These are phyloP conservation scores for Prionailurus bengalensis DNA, from an alignment of 2,113 vertebrate genomes.

Conservation along the genomic window DNA sequence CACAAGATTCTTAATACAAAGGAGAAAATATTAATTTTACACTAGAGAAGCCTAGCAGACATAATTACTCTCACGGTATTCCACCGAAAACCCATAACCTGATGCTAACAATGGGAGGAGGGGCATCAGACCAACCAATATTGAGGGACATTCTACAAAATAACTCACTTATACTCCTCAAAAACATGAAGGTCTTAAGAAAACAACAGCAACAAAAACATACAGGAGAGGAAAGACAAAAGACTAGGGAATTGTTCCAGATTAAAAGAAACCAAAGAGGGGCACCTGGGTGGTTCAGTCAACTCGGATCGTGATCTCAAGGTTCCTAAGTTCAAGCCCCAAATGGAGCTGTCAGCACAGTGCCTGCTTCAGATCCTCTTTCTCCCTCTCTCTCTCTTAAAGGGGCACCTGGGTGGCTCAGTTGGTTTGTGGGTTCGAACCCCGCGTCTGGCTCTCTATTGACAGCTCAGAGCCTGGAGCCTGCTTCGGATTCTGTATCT, in stretches of 20 bases:
- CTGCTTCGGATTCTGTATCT: not conserved
- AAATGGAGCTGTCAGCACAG: not conserved
- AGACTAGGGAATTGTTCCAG: not conserved
- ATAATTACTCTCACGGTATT: not conserved
- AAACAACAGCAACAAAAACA: not conserved
- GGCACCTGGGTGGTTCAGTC: not conserved
- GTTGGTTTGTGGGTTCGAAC: no score
- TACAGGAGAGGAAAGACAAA: not conserved
- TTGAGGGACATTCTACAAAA: not conserved
- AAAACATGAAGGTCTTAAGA: not conserved
- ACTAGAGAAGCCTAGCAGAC: not conserved
- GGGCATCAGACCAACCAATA: not conserved
- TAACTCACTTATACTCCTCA: not conserved
- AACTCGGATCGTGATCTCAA: not conserved
- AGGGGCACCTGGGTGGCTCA: no score
- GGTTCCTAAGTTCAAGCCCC: not conserved
- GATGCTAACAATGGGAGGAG: not conserved
- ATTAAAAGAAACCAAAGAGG: not conserved
- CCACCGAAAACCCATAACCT: not conserved
- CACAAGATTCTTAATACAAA: not conserved
- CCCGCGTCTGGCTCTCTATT: no score
- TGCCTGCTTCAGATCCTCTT: not conserved
- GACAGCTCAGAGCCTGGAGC: no score
- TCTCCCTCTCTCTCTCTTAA: not conserved
- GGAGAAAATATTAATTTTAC: not conserved